Evolutionary conservation across 2,797 vertebrate genomes (phyloP).

Genomic region (Semotilus atromaculatus): DNA sequence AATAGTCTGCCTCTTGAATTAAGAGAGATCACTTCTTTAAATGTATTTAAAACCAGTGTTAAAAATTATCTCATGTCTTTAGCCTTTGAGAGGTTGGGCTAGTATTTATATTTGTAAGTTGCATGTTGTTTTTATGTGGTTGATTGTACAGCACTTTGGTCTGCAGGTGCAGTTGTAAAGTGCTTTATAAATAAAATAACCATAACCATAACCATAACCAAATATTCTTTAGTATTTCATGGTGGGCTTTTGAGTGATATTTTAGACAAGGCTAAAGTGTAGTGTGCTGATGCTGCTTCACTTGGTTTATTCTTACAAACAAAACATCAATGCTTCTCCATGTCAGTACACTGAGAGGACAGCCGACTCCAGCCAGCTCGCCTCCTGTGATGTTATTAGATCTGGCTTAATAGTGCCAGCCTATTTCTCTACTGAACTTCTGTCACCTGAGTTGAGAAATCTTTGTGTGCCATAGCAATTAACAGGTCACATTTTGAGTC

Average conservation of each 20-base stretch:
- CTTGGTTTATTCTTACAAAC: constrained; percentile 10
- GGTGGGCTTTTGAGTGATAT: neutral
- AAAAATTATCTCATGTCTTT: too few relatives aligned
- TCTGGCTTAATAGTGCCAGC: constrained; percentile 82
- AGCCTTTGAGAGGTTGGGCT: too few relatives aligned
- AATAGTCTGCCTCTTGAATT: too few relatives aligned
- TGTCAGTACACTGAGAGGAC: constrained; percentile 28
- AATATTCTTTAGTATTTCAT: neutral
- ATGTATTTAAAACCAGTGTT: too few relatives aligned
- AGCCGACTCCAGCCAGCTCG: constrained; percentile 63
- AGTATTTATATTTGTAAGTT: too few relatives aligned
- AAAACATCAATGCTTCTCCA: constrained; percentile 14
- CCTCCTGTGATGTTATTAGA: constrained; percentile 78
- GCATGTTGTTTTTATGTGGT: too few relatives aligned
- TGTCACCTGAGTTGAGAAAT: constrained; percentile 58
- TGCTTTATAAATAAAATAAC: too few relatives aligned
- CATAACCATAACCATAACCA: too few relatives aligned
- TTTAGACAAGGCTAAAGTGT: neutral
- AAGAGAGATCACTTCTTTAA: too few relatives aligned
- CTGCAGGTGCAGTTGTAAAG: too few relatives aligned
- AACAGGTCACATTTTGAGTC: constrained; percentile 12
- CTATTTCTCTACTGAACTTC: constrained; percentile 64
- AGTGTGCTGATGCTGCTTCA: neutral
- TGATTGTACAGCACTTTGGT: too few relatives aligned
- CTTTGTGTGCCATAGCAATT: constrained; percentile 27